Conservation (phyloP, 1,140 invertebrate species). For the Yoshiicerus persimilis region DNA sequence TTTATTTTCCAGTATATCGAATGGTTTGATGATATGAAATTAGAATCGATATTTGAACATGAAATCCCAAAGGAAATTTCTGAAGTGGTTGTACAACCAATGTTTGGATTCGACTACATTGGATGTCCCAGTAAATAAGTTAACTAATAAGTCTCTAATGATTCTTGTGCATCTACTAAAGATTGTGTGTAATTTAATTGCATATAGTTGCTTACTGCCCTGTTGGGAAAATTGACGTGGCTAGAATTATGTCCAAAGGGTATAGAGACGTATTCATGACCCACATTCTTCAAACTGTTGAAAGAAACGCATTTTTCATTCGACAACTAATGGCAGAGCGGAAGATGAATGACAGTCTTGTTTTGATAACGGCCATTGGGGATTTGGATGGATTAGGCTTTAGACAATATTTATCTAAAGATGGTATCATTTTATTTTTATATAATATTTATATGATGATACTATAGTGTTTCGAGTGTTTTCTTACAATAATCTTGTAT, state of each 20-base stretch:
- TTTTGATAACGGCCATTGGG: background rate
- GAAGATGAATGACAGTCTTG: background rate
- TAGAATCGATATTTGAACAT: background rate
- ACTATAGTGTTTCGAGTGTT: too few relatives aligned
- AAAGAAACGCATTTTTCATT: background rate
- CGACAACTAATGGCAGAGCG: background rate
- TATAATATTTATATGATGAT: too few relatives aligned
- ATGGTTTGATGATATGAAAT: background rate
- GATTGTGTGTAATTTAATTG: background rate
- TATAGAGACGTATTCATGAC: background rate
- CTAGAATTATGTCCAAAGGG: background rate
- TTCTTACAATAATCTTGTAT: too few relatives aligned
- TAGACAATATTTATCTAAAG: background rate
- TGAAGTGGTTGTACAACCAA: background rate
- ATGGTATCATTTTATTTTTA: background rate
- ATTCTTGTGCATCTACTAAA: background rate
- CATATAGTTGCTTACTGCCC: background rate
- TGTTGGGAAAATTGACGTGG: background rate
- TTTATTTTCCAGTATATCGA: background rate
- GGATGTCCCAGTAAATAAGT: background rate
- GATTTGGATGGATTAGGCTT: background rate
- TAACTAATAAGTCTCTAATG: background rate
- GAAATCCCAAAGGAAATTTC: background rate
- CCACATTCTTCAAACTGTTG: background rate
- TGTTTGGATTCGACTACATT: background rate